Evolutionary conservation across 2,797 vertebrate species (phyloP).

Genomic region (Spheniscus humboldti): DNA sequence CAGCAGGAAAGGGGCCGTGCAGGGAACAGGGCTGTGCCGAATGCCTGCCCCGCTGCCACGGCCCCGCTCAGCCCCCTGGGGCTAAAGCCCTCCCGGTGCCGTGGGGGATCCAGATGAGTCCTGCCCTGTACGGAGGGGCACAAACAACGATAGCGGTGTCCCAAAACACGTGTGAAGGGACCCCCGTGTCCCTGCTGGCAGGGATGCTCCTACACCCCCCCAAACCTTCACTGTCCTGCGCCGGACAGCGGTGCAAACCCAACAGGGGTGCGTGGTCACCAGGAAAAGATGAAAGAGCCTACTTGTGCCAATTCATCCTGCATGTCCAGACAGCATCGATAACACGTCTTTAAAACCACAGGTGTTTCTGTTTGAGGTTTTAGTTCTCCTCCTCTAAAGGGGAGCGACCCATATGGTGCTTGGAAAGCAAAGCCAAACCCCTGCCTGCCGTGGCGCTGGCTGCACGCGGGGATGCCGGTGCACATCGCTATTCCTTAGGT

Average conservation of each 20-base stretch:
- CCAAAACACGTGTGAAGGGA: neutral
- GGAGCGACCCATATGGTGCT: rapidly evolving
- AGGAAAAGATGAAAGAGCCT: too few relatives aligned
- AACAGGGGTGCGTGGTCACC: rapidly evolving
- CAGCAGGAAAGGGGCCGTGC: neutral
- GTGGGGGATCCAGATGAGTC: rapidly evolving
- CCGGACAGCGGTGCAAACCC: rapidly evolving
- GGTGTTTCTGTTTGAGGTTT: neutral
- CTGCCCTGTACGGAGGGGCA: neutral
- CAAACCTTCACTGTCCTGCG: neutral
- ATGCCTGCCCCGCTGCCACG: rapidly evolving
- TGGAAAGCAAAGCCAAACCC: neutral
- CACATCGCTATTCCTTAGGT: rapidly evolving
- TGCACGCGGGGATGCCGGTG: neutral
- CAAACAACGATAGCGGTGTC: rapidly evolving
- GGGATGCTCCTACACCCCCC: neutral
- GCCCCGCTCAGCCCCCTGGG: neutral
- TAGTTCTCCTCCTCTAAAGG: rapidly evolving
- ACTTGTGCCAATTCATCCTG: rapidly evolving
- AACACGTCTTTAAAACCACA: rapidly evolving
- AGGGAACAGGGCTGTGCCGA: neutral
- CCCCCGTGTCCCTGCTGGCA: rapidly evolving
- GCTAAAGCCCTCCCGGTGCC: neutral
- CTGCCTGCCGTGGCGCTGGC: rapidly evolving
- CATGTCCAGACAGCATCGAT: rapidly evolving